phyloP scores from a whole-genome alignment of 1,140 invertebrate genomes.

The Dufourea novaeangliae region DNA sequence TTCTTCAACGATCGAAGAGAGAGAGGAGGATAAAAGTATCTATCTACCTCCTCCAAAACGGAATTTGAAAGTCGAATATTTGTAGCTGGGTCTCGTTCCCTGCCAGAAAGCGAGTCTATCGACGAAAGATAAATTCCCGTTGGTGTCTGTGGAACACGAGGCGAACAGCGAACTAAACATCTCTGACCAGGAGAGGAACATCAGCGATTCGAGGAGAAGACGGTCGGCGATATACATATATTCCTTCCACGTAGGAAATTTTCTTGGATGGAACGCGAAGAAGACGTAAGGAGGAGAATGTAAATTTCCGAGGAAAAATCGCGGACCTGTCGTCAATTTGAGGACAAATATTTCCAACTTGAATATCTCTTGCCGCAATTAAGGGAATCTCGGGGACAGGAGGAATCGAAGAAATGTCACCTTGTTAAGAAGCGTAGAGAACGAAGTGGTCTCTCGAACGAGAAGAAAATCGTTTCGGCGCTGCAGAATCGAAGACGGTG shows the following conservation, averaged over 20 bases:
- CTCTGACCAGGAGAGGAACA: not conserved
- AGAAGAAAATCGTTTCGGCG: not conserved
- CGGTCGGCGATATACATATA: too few species aligned
- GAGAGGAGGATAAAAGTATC: not conserved
- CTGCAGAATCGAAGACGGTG: not conserved
- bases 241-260: not conserved
- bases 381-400: not conserved
- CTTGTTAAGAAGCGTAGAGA: not conserved
- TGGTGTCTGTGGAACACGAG: not conserved
- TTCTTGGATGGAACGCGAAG: not conserved
- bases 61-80: conserved; percentile 13
- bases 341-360: not conserved
- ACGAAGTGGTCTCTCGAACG: not conserved
- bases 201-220: not conserved
- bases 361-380: not conserved
- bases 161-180: not conserved
- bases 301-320: not conserved
- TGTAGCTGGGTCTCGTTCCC: not conserved
- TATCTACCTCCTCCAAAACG: not conserved
- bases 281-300: not conserved
- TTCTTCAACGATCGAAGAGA: conserved; percentile 15
- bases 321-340: not conserved
- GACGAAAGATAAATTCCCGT: not conserved
- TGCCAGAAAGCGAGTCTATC: not conserved
- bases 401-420: not conserved